Evolutionary conservation across 2,888 invertebrate species (phyloP).

Genomic region (Labia minor): DNA sequence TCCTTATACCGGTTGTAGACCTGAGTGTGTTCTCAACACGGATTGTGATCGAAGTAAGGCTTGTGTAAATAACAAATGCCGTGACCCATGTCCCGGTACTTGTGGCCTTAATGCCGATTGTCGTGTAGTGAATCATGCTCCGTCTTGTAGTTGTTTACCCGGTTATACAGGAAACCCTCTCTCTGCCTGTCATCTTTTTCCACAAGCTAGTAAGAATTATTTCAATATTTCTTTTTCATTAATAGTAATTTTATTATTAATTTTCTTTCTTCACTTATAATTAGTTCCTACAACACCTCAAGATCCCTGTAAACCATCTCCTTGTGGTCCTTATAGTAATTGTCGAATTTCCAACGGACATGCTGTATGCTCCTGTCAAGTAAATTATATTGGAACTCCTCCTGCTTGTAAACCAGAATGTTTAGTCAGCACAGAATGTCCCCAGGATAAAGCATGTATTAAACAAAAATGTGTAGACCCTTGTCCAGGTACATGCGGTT

Average conservation of each 20-base stretch:
- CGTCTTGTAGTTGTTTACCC: constrained; percentile 60
- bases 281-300: constrained; percentile 27
- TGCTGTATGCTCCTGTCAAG: constrained; percentile 59
- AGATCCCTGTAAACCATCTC: constrained; percentile 64
- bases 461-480: constrained; percentile 60
- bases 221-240: constrained; percentile 22
- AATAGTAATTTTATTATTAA: background rate
- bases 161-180: constrained; percentile 72
- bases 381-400: constrained; percentile 52
- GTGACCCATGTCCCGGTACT: constrained; percentile 69
- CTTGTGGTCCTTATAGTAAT: constrained; percentile 72
- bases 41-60: constrained; percentile 68
- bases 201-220: constrained; percentile 24
- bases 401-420: constrained; percentile 65
- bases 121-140: constrained; percentile 69
- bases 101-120: constrained; percentile 78
- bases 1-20: constrained; percentile 68
- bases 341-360: constrained; percentile 61
- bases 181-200: constrained; percentile 50
- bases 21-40: constrained; percentile 71
- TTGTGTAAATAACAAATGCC: constrained; percentile 73
- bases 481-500: constrained; percentile 61
- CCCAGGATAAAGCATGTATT: constrained; percentile 53
- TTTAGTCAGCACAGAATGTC: constrained; percentile 59
- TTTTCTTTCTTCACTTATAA: constrained; percentile 14